These are phyloP conservation scores for Knipowitschia caucasica DNA, from an alignment of 2,797 vertebrate species.

Conservation along the genomic window DNA sequence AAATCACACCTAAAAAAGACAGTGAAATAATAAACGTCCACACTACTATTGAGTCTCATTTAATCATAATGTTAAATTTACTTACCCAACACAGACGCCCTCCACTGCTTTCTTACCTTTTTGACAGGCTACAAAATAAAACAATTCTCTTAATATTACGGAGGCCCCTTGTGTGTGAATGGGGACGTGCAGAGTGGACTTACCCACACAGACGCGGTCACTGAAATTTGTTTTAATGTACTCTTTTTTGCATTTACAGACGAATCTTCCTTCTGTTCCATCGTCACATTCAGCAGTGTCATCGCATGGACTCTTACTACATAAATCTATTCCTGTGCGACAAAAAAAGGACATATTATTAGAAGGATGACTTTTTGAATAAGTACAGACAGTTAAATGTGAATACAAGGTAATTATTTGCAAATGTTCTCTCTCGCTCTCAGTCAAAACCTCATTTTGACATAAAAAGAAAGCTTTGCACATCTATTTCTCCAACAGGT, in stretches of 20 bases:
- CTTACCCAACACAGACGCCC: neutral
- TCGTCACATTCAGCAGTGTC: fast-evolving
- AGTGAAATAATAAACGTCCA: neutral
- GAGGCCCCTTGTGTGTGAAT: neutral
- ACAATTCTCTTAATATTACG: neutral
- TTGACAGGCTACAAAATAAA: conserved; percentile 56
- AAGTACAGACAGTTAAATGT: no score
- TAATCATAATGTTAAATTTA: neutral
- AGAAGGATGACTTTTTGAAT: no score
- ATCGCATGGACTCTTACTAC: conserved; percentile 4
- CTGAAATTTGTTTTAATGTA: fast-evolving
- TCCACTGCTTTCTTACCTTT: neutral
- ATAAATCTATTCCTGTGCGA: neutral
- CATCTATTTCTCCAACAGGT: no score
- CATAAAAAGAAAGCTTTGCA: no score
- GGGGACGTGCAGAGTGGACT: conserved; percentile 19
- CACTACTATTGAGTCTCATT: neutral
- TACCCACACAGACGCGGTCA: conserved; percentile 44
- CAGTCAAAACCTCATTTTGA: no score
- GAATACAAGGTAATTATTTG: no score
- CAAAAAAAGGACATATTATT: neutral
- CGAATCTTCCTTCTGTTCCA: fast-evolving
- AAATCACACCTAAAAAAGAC: conserved; percentile 59
- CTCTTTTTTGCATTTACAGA: fast-evolving
- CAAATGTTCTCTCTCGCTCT: no score